These are phyloP conservation scores for Tetragonula carbonaria DNA, from an alignment of 2,888 invertebrate species.

Conservation along the genomic window DNA sequence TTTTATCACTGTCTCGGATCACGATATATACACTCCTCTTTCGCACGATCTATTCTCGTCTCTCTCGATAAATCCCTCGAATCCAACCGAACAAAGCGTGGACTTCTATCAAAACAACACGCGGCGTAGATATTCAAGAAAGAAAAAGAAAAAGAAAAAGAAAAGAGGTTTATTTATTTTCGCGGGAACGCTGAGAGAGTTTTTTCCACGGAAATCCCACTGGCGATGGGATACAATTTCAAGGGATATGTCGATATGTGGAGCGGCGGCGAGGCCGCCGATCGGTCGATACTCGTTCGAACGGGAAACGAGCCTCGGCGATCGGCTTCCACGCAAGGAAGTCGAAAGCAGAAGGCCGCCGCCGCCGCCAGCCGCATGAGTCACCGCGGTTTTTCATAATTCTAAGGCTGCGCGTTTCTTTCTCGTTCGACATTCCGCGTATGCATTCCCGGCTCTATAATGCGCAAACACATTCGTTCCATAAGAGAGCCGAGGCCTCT, in stretches of 20 bases:
- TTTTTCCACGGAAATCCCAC: background rate
- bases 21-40: background rate
- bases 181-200: background rate
- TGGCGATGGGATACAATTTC: no score
- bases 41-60: background rate
- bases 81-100: background rate
- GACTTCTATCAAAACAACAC: background rate
- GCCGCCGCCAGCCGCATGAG: conserved; percentile 18
- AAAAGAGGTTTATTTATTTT: background rate
- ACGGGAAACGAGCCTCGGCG: background rate
- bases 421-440: conserved; percentile 33
- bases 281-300: no score
- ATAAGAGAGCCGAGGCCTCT: no score
- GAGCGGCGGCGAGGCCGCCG: background rate
- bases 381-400: conserved; percentile 51
- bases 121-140: background rate
- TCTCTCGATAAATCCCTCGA: background rate
- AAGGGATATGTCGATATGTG: background rate
- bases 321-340: conserved; percentile 36
- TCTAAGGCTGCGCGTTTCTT: conserved; percentile 46
- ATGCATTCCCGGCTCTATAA: conserved; percentile 26
- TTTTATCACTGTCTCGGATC: no score
- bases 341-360: conserved; percentile 47
- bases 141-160: background rate
- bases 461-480: conserved; percentile 25